These are phyloP conservation scores for Leucopternis melanops DNA, from an alignment of 2,113 vertebrate species.

Conservation along the genomic window DNA sequence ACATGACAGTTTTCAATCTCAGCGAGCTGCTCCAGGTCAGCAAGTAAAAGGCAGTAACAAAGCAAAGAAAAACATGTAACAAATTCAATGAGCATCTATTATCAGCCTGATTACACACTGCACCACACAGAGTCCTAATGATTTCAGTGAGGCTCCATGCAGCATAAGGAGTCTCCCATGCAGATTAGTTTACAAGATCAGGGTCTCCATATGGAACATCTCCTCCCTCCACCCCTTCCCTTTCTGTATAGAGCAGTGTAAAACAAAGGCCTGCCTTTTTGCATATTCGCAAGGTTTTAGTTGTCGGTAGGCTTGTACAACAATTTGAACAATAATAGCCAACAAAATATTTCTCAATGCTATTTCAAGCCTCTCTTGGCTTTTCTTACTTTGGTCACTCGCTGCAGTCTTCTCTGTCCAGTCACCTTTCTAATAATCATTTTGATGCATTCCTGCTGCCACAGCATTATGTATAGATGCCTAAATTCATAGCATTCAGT, in stretches of 20 bases:
- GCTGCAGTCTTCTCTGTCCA: background rate
- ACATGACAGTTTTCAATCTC: background rate
- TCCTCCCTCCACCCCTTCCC: constrained; percentile 13
- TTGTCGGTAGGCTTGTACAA: background rate
- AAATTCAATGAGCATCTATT: constrained; percentile 51
- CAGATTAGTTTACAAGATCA: constrained; percentile 45
- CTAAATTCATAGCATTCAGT: background rate
- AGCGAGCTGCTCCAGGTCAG: background rate
- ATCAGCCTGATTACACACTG: constrained; percentile 53
- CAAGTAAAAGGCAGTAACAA: constrained; percentile 33
- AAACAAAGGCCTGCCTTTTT: constrained; percentile 2
- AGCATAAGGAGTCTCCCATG: constrained; percentile 47
- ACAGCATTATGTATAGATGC: background rate
- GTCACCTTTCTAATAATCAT: background rate
- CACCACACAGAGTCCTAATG: constrained; percentile 35
- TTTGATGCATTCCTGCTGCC: background rate
- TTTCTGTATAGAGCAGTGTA: background rate
- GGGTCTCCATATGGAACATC: constrained; percentile 27
- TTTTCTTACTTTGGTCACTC: background rate
- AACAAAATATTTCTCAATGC: background rate
- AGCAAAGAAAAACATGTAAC: constrained; percentile 43
- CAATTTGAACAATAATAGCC: background rate
- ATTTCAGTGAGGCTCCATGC: constrained; percentile 13
- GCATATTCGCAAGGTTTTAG: background rate
- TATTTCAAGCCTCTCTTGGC: background rate